These are phyloP conservation scores for Vireo griseus DNA, from an alignment of 2,797 vertebrate genomes.

Conservation along the genomic window DNA sequence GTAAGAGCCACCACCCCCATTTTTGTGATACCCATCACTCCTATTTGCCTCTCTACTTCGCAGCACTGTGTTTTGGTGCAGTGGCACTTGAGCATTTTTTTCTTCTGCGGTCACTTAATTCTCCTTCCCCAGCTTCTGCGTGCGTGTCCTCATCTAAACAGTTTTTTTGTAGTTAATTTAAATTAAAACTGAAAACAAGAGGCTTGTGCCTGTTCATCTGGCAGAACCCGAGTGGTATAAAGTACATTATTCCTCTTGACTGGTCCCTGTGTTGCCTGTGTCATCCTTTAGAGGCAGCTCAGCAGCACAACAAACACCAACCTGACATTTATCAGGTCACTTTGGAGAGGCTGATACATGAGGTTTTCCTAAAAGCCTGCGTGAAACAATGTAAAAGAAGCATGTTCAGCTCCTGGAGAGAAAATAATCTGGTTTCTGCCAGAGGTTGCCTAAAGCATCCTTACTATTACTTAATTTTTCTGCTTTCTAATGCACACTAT, in stretches of 20 bases:
- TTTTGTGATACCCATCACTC: neutral
- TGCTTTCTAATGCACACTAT: neutral
- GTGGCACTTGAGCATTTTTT: neutral
- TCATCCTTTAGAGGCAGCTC: neutral
- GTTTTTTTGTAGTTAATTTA: neutral
- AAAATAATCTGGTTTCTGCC: neutral
- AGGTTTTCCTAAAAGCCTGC: neutral
- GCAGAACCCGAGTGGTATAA: neutral
- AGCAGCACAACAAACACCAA: neutral
- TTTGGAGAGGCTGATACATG: neutral
- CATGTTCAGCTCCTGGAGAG: neutral
- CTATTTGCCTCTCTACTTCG: neutral
- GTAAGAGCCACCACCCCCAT: neutral
- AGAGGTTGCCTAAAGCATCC: neutral
- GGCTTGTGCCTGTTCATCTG: neutral
- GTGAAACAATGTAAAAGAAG: neutral
- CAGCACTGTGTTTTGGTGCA: neutral
- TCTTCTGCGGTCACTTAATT: neutral
- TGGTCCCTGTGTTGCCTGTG: neutral
- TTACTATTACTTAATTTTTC: neutral
- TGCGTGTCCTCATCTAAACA: neutral
- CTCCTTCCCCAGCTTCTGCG: neutral
- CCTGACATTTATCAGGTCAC: neutral
- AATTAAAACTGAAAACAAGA: conserved; percentile 15
- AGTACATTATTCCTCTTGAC: neutral